These are phyloP conservation scores for Chalcis sispes DNA, from an alignment of 2,888 invertebrate species.

Conservation along the genomic window DNA sequence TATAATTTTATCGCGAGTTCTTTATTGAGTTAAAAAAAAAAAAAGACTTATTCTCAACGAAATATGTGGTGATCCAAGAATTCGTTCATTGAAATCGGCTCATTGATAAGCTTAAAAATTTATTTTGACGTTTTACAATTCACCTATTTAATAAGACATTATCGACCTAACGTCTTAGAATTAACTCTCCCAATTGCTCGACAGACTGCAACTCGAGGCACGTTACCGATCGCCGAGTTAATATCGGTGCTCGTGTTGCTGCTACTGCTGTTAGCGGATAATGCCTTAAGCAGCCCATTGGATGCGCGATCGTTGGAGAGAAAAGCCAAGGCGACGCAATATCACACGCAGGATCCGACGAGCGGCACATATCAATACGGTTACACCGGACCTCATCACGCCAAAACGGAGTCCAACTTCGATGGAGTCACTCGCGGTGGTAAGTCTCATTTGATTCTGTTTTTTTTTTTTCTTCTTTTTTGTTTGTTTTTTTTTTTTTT, in stretches of 20 bases:
- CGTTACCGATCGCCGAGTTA: conserved; percentile 2
- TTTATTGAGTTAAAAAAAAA: too few relatives aligned
- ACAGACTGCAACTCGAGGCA: neutral
- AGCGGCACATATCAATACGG: conserved; percentile 80
- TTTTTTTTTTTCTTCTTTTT: too few relatives aligned
- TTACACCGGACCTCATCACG: conserved; percentile 81
- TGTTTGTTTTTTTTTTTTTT: neutral
- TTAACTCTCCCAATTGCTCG: too few relatives aligned
- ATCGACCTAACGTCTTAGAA: too few relatives aligned
- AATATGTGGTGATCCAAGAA: too few relatives aligned
- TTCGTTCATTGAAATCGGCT: too few relatives aligned
- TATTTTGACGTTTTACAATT: too few relatives aligned
- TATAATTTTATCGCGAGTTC: too few relatives aligned
- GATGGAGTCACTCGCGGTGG: conserved; percentile 81
- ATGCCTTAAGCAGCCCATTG: conserved; percentile 30
- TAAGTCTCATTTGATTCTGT: conserved; percentile 58
- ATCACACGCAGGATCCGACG: conserved; percentile 78
- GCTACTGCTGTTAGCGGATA: neutral
- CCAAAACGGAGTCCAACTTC: conserved; percentile 80
- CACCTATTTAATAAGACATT: too few relatives aligned
- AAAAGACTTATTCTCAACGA: too few relatives aligned
- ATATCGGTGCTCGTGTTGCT: neutral
- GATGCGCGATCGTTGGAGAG: conserved; percentile 1
- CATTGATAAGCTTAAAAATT: too few relatives aligned
- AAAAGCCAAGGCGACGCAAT: conserved; percentile 71